These are phyloP conservation scores for Cryptoprocta ferox DNA, from an alignment of 2,797 vertebrate genomes.

Conservation along the genomic window DNA sequence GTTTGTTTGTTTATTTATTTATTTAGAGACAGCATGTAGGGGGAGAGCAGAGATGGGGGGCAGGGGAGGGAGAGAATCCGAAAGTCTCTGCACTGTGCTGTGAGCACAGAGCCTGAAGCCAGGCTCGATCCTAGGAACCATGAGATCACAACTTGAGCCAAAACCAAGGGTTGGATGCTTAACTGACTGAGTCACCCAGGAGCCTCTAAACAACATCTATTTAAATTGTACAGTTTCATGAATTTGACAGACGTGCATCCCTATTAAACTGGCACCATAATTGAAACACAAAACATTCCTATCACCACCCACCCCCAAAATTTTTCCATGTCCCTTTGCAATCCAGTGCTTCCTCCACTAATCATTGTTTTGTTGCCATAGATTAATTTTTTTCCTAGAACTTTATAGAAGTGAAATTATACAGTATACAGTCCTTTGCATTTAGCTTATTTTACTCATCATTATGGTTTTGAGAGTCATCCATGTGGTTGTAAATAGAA, in stretches of 20 bases:
- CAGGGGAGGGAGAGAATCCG: too few relatives aligned
- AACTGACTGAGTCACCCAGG: too few relatives aligned
- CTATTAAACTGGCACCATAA: not conserved
- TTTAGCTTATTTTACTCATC: not conserved
- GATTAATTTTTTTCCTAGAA: not conserved
- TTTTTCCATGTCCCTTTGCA: not conserved
- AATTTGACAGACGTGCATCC: not conserved
- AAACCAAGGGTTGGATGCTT: too few relatives aligned
- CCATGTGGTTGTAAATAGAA: not conserved
- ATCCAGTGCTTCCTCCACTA: not conserved
- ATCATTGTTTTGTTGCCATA: not conserved
- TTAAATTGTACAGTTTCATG: not conserved
- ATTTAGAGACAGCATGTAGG: too few relatives aligned
- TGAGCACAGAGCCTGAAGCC: too few relatives aligned
- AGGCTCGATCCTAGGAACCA: too few relatives aligned
- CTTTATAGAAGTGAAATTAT: not conserved
- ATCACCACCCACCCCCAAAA: not conserved
- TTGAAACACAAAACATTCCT: not conserved
- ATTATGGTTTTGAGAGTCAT: not conserved
- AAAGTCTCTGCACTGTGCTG: too few relatives aligned
- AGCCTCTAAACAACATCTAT: not conserved
- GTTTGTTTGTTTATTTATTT: too few relatives aligned
- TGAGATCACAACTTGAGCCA: too few relatives aligned
- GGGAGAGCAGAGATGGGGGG: too few relatives aligned
- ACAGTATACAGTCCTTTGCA: not conserved